Evolutionary conservation across 1,140 invertebrate species (phyloP).

Genomic region (Drosophila guanche): DNA sequence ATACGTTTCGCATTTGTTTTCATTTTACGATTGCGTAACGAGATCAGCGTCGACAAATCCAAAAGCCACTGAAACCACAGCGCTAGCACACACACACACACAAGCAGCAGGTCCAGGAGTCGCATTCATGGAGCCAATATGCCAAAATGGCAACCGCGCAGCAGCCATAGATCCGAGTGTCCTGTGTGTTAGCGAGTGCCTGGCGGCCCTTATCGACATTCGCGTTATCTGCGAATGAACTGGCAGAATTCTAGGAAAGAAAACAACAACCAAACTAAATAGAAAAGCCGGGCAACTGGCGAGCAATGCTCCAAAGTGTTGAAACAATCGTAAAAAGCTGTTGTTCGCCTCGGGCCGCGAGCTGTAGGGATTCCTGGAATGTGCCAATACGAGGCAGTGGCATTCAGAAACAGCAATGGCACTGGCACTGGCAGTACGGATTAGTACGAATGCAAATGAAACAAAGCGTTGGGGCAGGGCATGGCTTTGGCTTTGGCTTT

Average conservation of each 20-base stretch:
- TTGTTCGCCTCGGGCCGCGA: conserved; percentile 45
- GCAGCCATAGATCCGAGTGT: background rate
- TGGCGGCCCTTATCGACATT: conserved; percentile 56
- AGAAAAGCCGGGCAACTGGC: conserved; percentile 41
- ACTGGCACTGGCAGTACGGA: conserved; percentile 34
- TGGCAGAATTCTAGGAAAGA: conserved; percentile 47
- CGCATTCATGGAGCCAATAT: conserved; percentile 48
- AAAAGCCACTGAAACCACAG: conserved; percentile 77
- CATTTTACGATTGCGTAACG: conserved; percentile 80
- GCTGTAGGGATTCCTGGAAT: conserved; percentile 8
- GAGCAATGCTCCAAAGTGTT: conserved; percentile 77
- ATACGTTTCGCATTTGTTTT: conserved; percentile 80
- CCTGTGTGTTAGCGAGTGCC: conserved; percentile 12
- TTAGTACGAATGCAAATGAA: conserved; percentile 76
- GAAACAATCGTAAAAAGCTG: conserved; percentile 79
- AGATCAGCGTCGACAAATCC: conserved; percentile 79
- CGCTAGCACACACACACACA: background rate
- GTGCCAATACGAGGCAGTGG: conserved; percentile 46
- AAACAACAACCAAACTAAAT: conserved; percentile 62
- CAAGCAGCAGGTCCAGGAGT: conserved; percentile 11
- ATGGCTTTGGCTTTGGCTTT: conserved; percentile 5
- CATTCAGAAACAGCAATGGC: conserved; percentile 3
- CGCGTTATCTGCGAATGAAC: conserved; percentile 69
- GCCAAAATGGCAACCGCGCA: conserved; percentile 64
- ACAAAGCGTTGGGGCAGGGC: conserved; percentile 48